phyloP scores from a whole-genome alignment of 2,797 vertebrate species.

The Bovichtus diacanthus region DNA sequence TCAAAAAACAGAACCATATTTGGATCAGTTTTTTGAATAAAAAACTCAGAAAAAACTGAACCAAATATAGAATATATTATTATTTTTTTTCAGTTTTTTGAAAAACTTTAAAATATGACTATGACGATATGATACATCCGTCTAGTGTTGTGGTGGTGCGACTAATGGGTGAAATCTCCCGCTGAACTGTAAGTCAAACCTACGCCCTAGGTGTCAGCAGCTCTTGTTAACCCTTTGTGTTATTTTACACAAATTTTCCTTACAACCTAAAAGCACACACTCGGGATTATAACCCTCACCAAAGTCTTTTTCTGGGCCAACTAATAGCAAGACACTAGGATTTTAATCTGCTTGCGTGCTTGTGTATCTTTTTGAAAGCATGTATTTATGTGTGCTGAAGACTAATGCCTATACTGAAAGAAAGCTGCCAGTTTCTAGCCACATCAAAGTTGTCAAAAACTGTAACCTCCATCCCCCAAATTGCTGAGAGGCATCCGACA shows the following conservation, averaged over 20 bases:
- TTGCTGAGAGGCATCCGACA: background rate
- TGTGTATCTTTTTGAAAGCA: background rate
- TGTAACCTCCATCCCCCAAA: background rate
- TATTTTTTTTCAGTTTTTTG: no score
- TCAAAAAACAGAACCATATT: no score
- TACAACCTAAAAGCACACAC: constrained; percentile 13
- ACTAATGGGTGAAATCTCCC: background rate
- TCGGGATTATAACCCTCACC: constrained; percentile 1
- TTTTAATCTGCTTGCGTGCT: background rate
- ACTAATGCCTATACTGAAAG: background rate
- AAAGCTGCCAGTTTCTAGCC: background rate
- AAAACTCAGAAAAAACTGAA: no score
- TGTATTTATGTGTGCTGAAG: background rate
- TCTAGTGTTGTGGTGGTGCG: background rate
- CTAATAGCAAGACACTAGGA: background rate
- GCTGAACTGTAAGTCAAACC: background rate
- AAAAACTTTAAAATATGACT: no score
- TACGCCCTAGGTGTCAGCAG: background rate
- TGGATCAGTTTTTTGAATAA: no score
- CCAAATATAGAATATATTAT: no score
- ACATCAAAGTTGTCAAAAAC: background rate
- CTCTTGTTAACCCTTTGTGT: background rate
- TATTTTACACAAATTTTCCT: constrained; percentile 4
- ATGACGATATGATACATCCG: background rate
- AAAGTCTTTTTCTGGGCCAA: constrained; percentile 15